Percentiles rank a stretch among this genome's conserved stretches.
Conservation (phyloP, 2,888 invertebrate species). For the Dusona sp. region DNA sequence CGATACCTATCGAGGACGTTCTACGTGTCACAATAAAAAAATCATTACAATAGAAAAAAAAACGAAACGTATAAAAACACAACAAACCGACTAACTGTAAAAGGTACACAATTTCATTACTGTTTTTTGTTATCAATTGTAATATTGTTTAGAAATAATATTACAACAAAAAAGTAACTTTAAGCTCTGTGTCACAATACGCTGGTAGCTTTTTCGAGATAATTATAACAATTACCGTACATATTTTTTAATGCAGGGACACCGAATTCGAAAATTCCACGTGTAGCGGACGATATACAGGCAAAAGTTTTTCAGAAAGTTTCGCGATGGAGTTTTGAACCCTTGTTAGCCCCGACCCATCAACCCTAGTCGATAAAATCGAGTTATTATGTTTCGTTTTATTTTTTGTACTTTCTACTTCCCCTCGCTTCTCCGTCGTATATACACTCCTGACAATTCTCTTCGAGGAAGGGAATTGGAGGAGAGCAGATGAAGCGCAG, state of each 20-base stretch:
- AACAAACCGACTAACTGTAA: background rate
- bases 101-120: background rate
- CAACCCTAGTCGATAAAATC: slow-evolving; percentile 59
- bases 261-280: background rate
- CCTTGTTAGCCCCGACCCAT: slow-evolving; percentile 21
- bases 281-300: background rate
- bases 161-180: background rate
- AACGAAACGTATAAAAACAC: background rate
- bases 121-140: background rate
- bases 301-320: slow-evolving; percentile 2
- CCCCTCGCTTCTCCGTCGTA: slow-evolving; percentile 13
- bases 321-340: background rate
- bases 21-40: slow-evolving; percentile 39
- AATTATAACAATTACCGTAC: background rate
- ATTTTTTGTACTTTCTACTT: slow-evolving; percentile 31
- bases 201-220: background rate
- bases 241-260: background rate
- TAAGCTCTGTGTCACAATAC: background rate
- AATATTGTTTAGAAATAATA: background rate
- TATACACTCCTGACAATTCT: background rate
- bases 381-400: slow-evolving; percentile 43
- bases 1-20: slow-evolving; percentile 50
- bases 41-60: slow-evolving; percentile 26
- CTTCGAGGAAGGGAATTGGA: slow-evolving; percentile 34
- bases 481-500: slow-evolving; percentile 13